Base-by-base conservation (phyloP, 1,140 invertebrate species). In the Trichonephila inaurata region DNA sequence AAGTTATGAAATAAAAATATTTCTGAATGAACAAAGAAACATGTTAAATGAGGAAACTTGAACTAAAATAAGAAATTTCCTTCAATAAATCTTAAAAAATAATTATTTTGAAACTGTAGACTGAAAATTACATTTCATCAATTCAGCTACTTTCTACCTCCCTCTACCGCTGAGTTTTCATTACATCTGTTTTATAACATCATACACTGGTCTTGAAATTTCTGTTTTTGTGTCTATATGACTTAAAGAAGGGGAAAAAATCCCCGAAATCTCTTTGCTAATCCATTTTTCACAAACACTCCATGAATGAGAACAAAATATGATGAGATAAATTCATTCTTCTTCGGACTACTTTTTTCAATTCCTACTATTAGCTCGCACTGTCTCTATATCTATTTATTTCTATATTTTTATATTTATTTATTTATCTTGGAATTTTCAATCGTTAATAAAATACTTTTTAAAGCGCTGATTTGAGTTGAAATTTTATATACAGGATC, bases 261-360 rank as follows among this genome's bases (percentile, higher is more conserved):
- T 21, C 1, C 14, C 40, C 21, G 40, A 83, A 83, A 83, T 83
- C 44, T 33, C 51, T 83, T 83, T 83, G 51, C 81, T 58, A 83
- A 83, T 83, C 81, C 44, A 83, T 40, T 83, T 28, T 83, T 40
- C 28, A 40, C 81, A 58, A 28, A 83, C 81, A 83, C 44, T 83
- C 40, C 19, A 1, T 40, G 81, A 83, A 83, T 83, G 81, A 83
- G 51, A 83, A 21, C 81, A 7, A 83, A 83, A 83, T 83, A 83
- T 40, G 81, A 83, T 83, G 44, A 83, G 81, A 14, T 14, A 83
- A 83, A n/a, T 51, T 83, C 81, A 58, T 83, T 83, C 81, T 83
- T 58, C 21, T 44, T 58, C 81, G 12, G 81, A 83, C 21, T 83
- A 83, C 81, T 12, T 10, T 19, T 28, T 28, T n/a, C n/a, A n/a